These are phyloP conservation scores for Crepidodera aurea DNA, from an alignment of 2,888 invertebrate genomes.

Conservation along the genomic window DNA sequence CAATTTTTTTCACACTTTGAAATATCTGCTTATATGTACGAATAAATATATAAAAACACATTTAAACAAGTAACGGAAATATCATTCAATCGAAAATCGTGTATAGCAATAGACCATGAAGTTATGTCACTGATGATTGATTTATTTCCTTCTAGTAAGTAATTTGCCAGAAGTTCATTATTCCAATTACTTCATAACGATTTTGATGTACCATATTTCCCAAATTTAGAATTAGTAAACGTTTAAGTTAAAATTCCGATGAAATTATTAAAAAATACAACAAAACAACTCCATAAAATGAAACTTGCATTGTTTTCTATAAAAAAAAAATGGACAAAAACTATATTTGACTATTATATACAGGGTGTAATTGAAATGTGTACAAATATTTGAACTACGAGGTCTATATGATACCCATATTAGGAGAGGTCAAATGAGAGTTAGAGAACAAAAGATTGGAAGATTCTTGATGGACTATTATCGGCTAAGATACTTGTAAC, in stretches of 20 bases:
- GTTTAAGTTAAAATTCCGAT: background rate
- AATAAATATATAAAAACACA: slow-evolving; percentile 40
- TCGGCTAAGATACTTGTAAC: too few relatives aligned
- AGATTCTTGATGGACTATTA: too few relatives aligned
- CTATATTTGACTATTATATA: too few relatives aligned
- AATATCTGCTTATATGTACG: slow-evolving; percentile 28
- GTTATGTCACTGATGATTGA: slow-evolving; percentile 36
- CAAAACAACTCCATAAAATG: too few relatives aligned
- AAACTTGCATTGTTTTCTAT: too few relatives aligned
- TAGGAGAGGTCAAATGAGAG: too few relatives aligned
- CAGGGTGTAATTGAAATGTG: too few relatives aligned
- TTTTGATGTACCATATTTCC: background rate
- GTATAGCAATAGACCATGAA: slow-evolving; percentile 35
- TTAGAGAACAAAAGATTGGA: too few relatives aligned
- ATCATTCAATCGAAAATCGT: slow-evolving; percentile 40
- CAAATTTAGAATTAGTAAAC: background rate
- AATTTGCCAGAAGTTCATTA: slow-evolving; percentile 35
- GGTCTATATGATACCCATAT: too few relatives aligned
- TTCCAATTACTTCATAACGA: slow-evolving; percentile 17
- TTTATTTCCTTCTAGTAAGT: slow-evolving; percentile 32
- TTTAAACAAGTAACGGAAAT: slow-evolving; percentile 42
- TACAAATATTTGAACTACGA: too few relatives aligned
- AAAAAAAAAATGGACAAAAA: too few relatives aligned
- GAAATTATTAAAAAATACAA: too few relatives aligned
- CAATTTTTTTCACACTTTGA: slow-evolving; percentile 38